These are phyloP conservation scores for Danaus plexippus DNA, from an alignment of 1,140 invertebrate species.

Conservation along the genomic window DNA sequence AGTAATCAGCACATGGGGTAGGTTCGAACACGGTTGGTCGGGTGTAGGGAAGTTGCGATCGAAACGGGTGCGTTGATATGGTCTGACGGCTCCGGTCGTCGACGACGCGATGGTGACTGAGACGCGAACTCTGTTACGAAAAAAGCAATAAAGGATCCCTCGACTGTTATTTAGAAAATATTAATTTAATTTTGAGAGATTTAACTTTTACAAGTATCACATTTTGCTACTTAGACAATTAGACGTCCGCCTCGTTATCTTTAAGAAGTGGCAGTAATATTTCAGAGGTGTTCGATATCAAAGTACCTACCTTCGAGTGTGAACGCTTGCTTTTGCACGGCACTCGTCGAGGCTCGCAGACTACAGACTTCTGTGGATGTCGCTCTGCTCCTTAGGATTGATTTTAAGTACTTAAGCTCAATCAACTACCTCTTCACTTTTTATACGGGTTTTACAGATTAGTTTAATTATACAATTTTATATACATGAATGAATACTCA, in stretches of 20 bases:
- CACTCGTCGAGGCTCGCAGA: constrained; percentile 28
- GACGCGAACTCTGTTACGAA: constrained; percentile 52
- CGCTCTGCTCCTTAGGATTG: constrained; percentile 56
- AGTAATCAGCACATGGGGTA: constrained; percentile 42
- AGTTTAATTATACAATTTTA: constrained; percentile 71
- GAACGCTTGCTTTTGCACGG: constrained; percentile 25
- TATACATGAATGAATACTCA: constrained; percentile 70
- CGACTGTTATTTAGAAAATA: constrained; percentile 66
- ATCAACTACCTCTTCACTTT: constrained; percentile 70
- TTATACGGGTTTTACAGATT: constrained; percentile 71
- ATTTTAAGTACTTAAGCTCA: constrained; percentile 69
- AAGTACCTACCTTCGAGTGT: constrained; percentile 38
- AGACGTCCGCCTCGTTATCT: constrained; percentile 62
- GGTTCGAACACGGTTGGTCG: constrained; percentile 37
- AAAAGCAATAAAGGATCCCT: constrained; percentile 59
- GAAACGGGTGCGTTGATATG: constrained; percentile 44
- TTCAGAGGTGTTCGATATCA: constrained; percentile 28
- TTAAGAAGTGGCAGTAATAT: constrained; percentile 42
- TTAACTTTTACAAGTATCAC: constrained; percentile 60
- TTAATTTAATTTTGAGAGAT: constrained; percentile 69
- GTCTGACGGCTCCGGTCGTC: constrained; percentile 33
- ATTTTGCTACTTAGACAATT: constrained; percentile 63
- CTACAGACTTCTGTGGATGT: constrained; percentile 35
- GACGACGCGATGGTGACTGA: constrained; percentile 63
- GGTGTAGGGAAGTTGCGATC: constrained; percentile 42